Conservation (phyloP, 2,113 vertebrate species). For the Mormoops blainvillei region DNA sequence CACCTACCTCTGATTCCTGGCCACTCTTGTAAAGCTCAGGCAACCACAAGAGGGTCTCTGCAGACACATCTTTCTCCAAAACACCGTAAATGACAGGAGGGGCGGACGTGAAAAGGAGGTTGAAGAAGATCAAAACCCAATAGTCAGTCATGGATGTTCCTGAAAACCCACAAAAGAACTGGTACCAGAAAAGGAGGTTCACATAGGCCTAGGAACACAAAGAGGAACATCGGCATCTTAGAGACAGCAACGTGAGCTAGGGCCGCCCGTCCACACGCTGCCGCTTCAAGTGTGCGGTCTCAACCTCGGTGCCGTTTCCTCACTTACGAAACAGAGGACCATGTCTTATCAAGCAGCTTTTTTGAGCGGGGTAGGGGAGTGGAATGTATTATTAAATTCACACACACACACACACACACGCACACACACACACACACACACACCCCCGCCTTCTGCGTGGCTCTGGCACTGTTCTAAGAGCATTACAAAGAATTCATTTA, state of each 20-base stretch:
- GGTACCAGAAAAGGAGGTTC: conserved; percentile 87
- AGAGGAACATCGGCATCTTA: conserved; percentile 17
- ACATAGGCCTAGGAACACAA: conserved; percentile 81
- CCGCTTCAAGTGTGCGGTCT: neutral
- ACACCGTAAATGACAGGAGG: conserved; percentile 85
- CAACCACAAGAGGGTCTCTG: conserved; percentile 79
- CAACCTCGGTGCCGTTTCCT: neutral
- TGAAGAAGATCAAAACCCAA: conserved; percentile 88
- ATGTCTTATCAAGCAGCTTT: neutral
- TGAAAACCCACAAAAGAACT: conserved; percentile 88
- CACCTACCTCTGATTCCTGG: conserved; percentile 81
- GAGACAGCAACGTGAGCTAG: neutral
- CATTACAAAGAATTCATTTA: neutral
- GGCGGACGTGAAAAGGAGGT: conserved; percentile 85
- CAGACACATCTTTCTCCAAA: conserved; percentile 83
- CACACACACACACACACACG: neutral
- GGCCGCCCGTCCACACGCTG: rapidly evolving
- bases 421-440: too few relatives aligned
- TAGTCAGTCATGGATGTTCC: conserved; percentile 86
- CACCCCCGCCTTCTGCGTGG: neutral
- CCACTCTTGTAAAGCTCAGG: conserved; percentile 82
- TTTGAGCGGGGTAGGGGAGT: neutral
- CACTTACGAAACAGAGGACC: neutral
- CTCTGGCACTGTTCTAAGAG: neutral
- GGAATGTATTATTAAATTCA: neutral